phyloP scores from a whole-genome alignment of 1,140 invertebrate genomes.

The Saccostrea cuccullata region DNA sequence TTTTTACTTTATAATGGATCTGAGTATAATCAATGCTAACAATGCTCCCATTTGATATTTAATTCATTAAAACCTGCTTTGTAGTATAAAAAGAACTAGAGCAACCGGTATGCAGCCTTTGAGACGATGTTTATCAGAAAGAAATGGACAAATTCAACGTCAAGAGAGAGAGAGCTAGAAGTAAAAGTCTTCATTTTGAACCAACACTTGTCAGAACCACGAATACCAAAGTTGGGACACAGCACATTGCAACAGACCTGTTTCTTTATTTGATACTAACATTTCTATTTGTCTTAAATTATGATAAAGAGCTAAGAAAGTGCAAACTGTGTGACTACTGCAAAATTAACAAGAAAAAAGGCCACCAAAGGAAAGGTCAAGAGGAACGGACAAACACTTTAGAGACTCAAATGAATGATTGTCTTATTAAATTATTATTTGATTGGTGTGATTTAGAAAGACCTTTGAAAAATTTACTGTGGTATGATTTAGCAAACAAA shows the following conservation, averaged over 20 bases:
- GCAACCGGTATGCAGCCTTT: neutral
- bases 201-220: neutral
- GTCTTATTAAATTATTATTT: neutral
- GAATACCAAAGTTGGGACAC: neutral
- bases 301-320: neutral
- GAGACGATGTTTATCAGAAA: neutral
- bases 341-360: neutral
- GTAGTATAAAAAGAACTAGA: neutral
- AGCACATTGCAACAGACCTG: neutral
- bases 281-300: neutral
- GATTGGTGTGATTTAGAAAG: neutral
- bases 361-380: neutral
- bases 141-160: neutral
- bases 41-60: too few relatives aligned
- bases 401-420: neutral
- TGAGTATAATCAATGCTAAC: too few relatives aligned
- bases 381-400: neutral
- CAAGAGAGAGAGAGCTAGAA: neutral
- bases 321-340: neutral
- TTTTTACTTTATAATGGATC: too few relatives aligned
- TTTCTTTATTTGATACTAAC: neutral
- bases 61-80: neutral
- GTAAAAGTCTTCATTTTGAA: neutral
- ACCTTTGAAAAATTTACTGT: neutral
- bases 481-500: neutral